Evolutionary conservation across 2,888 invertebrate species (phyloP), one percentile per base, ranked within the genome.

Genomic region (Hylaea fasciaria): DNA sequence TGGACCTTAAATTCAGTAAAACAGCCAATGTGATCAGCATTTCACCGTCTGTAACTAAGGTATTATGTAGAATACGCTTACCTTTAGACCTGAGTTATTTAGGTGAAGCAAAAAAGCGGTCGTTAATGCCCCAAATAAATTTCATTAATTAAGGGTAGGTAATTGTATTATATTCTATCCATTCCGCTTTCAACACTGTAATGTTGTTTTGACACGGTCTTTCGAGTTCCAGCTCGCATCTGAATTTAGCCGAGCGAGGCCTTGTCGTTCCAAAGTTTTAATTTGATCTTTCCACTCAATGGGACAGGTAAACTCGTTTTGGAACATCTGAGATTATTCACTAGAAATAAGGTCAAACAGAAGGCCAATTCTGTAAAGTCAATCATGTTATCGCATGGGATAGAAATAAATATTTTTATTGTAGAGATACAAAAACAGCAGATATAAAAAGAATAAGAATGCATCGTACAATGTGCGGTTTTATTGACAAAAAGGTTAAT

Each of bases 81-180:
- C 32, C 32, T 9, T 32, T 7, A 32, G 3, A 32, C 32, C 10
- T 45, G 45, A 9, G 9, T 45, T 52, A 45, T 59, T 57, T 50
- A 50, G 49, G 46, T 57, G 46, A 47, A 57, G 51, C 39, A 55
- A 57, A 62, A 64, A 65, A 32, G 9, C 60, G 58, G 48, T 60
- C 58, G 62, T 45, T 66, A 68, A 65, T 59, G 65, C 32, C 46
- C 60, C 53, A 56, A 54, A 61, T 64, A 64, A 66, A 69, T 65
- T 52, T 60, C 62, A 67, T 67, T 67, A 65, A 47, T 53, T 22
- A 22, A 22, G 22, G 22, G 22, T 22, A 53, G 51, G 55, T 70
- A 70, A 70, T 70, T 65, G 60, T 53, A 65, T 70, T 67, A 66
- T n/a, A n/a, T n/a, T 39, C 60, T 65, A 64, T 66, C 63, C 64